Evolutionary conservation across 2,113 vertebrate genomes (phyloP), one percentile per base, ranked within the genome.

Genomic region (Himantopus leucocephalus): DNA sequence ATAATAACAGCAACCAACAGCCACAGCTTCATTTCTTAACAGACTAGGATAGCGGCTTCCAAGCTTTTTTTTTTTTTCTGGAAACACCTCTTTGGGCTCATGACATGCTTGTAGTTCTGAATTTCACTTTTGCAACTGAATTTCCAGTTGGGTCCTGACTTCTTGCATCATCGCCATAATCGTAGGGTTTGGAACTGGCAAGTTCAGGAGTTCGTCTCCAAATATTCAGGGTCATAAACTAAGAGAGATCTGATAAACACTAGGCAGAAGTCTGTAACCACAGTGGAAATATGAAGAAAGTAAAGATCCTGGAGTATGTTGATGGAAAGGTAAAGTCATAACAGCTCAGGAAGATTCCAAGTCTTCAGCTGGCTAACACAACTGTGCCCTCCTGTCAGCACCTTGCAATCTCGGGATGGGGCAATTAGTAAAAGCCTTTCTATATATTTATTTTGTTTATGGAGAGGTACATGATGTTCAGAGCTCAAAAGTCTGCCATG

Each of bases 201-300:
- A 81, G 52, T 74, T 94, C 64, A 75, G 76, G 12, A 95, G 52
- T 87, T 94, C 3, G 2, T 50, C 35, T 89, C 48, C 16, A 87
- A 64, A 67, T 58, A 27, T 68, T 91, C 66, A 82, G 50, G 76
- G 48, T 84, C 73, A 86, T 95, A 95, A 96, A 82, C 34, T 85
- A 86, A 77, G 43, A 79, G 32, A 90, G 30, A 92, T 45, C 64
- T 87, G 59, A 85, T 81, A 91, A 94, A 58, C 12, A 15, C 18
- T 37, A 32, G 8, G 20, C n/a, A 91, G 48, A 87, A 94, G 32
- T 60, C 47, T 3, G 20, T 92, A 92, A 78, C 52, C 64, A 88
- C 35, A 53, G 13, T 60, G 24, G 29, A 81, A 89, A 89, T 41
- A 86, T 23, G 18, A 87, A 59, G 34, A 85, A 88, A 94, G 29